Conservation (phyloP, 2,113 vertebrate genomes). For the Numida meleagris region DNA sequence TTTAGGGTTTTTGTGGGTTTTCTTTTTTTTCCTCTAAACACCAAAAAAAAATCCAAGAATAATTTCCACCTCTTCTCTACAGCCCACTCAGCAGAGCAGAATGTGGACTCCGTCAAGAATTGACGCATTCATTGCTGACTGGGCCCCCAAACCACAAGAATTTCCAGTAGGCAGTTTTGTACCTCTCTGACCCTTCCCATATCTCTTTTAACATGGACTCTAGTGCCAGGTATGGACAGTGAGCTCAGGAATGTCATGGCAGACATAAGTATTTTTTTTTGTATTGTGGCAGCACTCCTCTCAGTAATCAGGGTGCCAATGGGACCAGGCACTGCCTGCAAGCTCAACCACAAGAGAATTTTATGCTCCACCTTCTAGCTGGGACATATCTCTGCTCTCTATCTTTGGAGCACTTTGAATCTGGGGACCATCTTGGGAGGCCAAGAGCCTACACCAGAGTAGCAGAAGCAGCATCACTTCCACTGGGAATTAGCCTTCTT, state of each 20-base stretch:
- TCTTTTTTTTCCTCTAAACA: background rate
- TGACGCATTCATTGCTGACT: background rate
- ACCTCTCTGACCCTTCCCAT: background rate
- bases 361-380: background rate
- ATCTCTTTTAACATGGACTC: background rate
- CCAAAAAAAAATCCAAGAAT: background rate
- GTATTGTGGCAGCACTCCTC: background rate
- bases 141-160: background rate
- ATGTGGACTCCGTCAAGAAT: background rate
- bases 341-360: background rate
- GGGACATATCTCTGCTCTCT: background rate
- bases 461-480: background rate
- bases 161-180: background rate
- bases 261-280: background rate
- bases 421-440: background rate
- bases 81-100: background rate
- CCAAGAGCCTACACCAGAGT: background rate
- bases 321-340: background rate
- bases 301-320: background rate
- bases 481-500: background rate
- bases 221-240: background rate
- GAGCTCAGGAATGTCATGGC: background rate
- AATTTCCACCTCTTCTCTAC: background rate
- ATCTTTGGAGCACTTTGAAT: background rate
- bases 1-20: background rate